Evolutionary conservation across 2,113 vertebrate species (phyloP).

Genomic region (Onychostruthus taczanowskii): DNA sequence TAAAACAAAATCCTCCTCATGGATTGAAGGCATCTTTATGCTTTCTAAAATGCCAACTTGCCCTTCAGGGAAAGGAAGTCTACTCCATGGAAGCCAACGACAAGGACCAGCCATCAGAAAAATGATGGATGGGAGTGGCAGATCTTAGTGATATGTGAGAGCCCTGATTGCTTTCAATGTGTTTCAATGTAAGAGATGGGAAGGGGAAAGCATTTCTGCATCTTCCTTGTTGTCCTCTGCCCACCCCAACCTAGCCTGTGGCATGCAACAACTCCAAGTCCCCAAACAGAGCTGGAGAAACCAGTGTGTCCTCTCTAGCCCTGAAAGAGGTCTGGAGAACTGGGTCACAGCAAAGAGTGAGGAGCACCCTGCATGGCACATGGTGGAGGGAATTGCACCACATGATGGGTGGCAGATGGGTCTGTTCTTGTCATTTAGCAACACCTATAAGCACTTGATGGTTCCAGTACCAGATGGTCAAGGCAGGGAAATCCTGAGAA

Average conservation of each 20-base stretch:
- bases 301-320: background rate
- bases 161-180: background rate
- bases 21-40: background rate
- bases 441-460: background rate
- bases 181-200: background rate
- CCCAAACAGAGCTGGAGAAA: background rate
- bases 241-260: background rate
- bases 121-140: background rate
- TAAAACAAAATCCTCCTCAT: background rate
- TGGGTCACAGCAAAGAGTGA: background rate
- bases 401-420: background rate
- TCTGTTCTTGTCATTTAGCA: background rate
- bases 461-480: background rate
- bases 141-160: background rate
- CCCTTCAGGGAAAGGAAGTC: background rate
- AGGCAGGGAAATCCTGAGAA: background rate
- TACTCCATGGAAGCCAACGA: accelerated
- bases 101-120: background rate
- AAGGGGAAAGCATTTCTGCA: background rate
- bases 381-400: background rate
- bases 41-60: background rate
- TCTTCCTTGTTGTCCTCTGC: background rate
- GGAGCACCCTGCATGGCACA: background rate
- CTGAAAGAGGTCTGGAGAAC: background rate
- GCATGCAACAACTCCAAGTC: background rate